Base-by-base conservation (phyloP, 2,113 vertebrate species). In the Callaeas wilsoni region DNA sequence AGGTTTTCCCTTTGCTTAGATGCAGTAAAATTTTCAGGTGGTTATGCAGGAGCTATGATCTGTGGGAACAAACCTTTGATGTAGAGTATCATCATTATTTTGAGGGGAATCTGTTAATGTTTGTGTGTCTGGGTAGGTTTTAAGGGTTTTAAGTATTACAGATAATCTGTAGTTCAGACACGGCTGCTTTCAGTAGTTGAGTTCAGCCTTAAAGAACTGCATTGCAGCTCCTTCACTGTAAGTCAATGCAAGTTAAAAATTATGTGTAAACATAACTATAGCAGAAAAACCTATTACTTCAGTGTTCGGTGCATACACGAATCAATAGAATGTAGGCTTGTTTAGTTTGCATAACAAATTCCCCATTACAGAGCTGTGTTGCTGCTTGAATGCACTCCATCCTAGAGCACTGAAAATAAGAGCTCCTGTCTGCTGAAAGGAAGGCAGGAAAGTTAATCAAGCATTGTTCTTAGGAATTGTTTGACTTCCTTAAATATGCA, bases 381-480 rank as follows among this genome's bases (percentile, higher is more conserved):
- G 74, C 65, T 85, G 84, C 70, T 87, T 82, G 37, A 82, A 49
- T 69, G 77, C 46, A 22, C n/a, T 94, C 46, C 67, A 44, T 70
- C 67, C 46, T 69, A 68, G 65, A 94, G 69, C 70, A 29, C 47
- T 79, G 74, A 53, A 84, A 95, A 65, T n/a, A 47, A 87, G 64
- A 53, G 56, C 57, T 91, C 16, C 2, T 33, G 53, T 63, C 49
- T 56, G 62, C 69, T 84, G 49, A 64, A 89, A 71, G 77, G 64
- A 92, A 75, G 57, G 76, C 94, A 94, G 94, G 65, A 82, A 95
- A 95, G 69, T 92, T 81, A 64, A 87, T 94, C 62, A 94, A 64
- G 77, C 56, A 50, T 84, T 89, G 75, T 95, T 94, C 41, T 22
- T 53, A 79, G 65, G 71, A 82, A 84, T 10, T 29, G 16, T 67